Evolutionary conservation across 2,797 vertebrate species (phyloP).

Genomic region (Cynopterus sphinx): DNA sequence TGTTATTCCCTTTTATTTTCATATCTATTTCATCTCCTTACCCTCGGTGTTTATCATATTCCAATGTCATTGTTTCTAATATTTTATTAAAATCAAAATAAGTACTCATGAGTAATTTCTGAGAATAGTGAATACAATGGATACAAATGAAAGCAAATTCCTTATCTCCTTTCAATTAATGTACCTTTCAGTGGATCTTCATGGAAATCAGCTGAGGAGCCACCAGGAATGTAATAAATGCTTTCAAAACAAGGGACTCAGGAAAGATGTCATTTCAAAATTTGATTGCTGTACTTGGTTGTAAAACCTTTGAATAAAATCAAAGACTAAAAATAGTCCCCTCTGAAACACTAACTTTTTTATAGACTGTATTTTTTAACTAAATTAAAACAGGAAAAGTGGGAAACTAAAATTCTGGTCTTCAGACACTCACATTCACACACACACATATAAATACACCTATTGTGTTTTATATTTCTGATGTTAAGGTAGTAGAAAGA

Average conservation of each 20-base stretch:
- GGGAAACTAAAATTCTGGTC: background rate
- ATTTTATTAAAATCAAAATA: background rate
- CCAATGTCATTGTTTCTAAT: background rate
- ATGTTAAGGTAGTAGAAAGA: background rate
- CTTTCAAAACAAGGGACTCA: background rate
- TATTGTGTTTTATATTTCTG: background rate
- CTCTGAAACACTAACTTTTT: slow-evolving; percentile 28
- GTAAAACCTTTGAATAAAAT: background rate
- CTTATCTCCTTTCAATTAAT: background rate
- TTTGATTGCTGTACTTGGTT: background rate
- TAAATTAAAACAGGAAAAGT: slow-evolving; percentile 14
- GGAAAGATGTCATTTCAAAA: background rate
- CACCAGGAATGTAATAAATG: background rate
- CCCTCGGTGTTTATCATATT: background rate
- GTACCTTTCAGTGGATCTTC: background rate
- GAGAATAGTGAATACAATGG: background rate
- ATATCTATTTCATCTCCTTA: background rate
- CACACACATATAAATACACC: no score
- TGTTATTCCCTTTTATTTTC: background rate
- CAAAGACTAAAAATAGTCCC: slow-evolving; percentile 30
- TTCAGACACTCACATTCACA: background rate
- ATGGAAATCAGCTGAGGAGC: background rate
- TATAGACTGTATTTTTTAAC: slow-evolving; percentile 24
- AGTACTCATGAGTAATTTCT: background rate
- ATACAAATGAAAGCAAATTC: background rate